A percentile compares a stretch with the other conserved stretches of the same genome.
These are phyloP conservation scores for Melanotaenia duboulayi DNA, from an alignment of 2,113 vertebrate genomes.

Conservation along the genomic window DNA sequence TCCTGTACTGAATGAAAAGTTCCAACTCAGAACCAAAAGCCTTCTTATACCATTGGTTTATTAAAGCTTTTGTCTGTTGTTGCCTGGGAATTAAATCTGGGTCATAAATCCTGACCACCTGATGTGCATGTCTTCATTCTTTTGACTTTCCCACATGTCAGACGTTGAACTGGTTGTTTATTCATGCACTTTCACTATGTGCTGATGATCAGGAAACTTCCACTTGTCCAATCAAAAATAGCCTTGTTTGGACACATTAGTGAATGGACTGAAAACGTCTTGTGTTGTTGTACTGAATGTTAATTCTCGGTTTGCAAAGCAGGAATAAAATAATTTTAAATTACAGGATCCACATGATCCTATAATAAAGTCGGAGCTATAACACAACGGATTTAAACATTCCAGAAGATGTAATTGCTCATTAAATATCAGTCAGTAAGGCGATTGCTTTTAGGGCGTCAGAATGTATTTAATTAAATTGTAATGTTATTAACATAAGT, in stretches of 20 bases:
- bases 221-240: no score
- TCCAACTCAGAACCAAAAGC: constrained; percentile 8
- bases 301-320: not conserved
- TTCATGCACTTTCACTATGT: no score
- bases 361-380: not conserved
- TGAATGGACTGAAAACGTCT: not conserved
- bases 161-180: no score
- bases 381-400: not conserved
- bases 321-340: not conserved
- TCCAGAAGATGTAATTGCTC: not conserved
- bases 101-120: not conserved
- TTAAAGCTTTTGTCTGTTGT: not conserved
- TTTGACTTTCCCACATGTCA: no score
- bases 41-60: constrained; percentile 2
- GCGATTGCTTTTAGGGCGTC: not conserved
- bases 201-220: no score
- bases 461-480: constrained; percentile 5
- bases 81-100: not conserved
- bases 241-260: no score
- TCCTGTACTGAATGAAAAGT: constrained; percentile 24
- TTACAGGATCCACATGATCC: not conserved
- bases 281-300: not conserved
- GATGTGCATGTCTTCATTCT: not conserved
- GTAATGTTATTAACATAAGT: not conserved
- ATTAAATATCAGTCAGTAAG: not conserved